phyloP scores from a whole-genome alignment of 2,113 vertebrate genomes.

The Empidonax alnorum region DNA sequence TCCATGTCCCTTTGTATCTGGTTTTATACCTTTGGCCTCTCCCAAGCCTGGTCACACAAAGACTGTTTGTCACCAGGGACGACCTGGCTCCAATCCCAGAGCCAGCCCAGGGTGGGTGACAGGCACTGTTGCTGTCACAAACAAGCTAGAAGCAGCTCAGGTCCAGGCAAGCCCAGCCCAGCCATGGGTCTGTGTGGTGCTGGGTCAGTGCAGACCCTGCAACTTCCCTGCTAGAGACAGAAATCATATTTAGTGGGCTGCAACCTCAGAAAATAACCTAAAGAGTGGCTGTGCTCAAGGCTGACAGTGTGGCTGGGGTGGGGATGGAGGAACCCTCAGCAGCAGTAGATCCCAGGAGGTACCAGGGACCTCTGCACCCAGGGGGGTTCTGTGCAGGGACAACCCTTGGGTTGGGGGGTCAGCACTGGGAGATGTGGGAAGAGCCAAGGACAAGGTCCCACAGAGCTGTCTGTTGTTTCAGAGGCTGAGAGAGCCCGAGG shows the following conservation, averaged over 20 bases:
- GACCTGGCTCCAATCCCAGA: not conserved
- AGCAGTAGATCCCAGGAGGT: not conserved
- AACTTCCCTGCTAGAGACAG: not conserved
- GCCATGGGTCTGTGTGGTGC: fast-evolving
- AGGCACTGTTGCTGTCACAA: not conserved
- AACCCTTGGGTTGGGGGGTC: not conserved
- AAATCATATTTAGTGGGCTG: not conserved
- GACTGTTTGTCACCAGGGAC: not conserved
- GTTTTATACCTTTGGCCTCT: not conserved
- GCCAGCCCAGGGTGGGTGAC: not conserved
- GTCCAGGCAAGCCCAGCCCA: not conserved
- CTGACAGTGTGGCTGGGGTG: not conserved
- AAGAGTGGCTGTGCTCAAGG: not conserved
- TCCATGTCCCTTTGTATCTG: not conserved
- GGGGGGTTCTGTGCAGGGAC: not conserved
- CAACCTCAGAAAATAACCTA: not conserved
- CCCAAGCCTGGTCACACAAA: too few relatives aligned
- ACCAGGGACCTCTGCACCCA: fast-evolving
- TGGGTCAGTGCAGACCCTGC: not conserved
- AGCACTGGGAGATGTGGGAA: not conserved
- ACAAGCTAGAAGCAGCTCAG: not conserved
- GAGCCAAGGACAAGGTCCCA: not conserved
- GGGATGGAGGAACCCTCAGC: not conserved
- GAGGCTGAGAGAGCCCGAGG: not conserved
- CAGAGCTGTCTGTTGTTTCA: not conserved